Base-by-base conservation (phyloP, 2,888 invertebrate species). In the Sinotaia quadrata region DNA sequence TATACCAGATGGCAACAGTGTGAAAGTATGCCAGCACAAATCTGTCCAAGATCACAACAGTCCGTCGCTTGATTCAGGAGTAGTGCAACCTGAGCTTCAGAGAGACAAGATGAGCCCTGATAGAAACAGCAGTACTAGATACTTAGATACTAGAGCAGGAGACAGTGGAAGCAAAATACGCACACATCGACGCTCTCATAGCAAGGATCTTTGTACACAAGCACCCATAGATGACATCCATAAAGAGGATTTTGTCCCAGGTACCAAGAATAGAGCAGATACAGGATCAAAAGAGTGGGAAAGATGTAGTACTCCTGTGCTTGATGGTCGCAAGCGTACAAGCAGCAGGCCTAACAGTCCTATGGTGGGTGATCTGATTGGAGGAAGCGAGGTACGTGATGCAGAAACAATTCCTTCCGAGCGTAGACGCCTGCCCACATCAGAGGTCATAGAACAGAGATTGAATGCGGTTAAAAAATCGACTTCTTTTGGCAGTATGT, bases 321-420 rank as follows among this genome's bases (percentile, higher is more conserved):
- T 84, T 62, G 83, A 84, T 76, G 83, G 80, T 7, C 73, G 81
- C 4, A 77, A 74, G 44, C 67, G 82, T 10, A 79, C 83, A 21
- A 81, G 82, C 21, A 84, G 84, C 63, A 72, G 83, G n/a, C 83
- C 82, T 12, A 80, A 74, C 54, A 83, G 84, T 60, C 83, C 84
- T 47, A 77, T 79, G 31, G 75, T 79, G n/a, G 73, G 73, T 34
- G 77, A 79, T 62, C 69, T 71, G 4, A 69, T 67, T 5, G 21
- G 37, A 4, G 63, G 37, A 8, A 4, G 44, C 1, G 68, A 61
- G 41, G 29, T 41, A 15, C 56, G 67, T 15, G 79, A 78, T 10
- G 68, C 75, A 12, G 70, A 77, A 37, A 68, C 73, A 10, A 69
- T 75, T 15, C 63, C 58, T 52, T 70, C 72, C 10, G 72, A 68